Base-by-base conservation (phyloP, 2,888 invertebrate species). In the Eupeodes luniger region DNA sequence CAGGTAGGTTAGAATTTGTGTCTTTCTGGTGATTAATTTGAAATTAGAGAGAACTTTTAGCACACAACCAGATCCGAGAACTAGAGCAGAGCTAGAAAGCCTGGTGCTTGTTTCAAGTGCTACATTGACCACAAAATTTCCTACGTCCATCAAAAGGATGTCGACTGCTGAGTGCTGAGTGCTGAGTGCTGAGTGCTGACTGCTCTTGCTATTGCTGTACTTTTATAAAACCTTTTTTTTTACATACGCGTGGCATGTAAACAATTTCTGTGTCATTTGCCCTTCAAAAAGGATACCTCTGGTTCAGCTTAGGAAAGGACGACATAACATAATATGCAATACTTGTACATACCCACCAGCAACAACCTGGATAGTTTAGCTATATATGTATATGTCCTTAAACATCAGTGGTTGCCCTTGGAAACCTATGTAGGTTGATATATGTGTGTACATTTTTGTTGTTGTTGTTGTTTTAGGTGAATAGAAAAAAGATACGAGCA, bases 71-170 rank as follows among this genome's bases (percentile, higher is more conserved):
- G 40, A 40, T 0, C 40, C 14, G 27, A 51, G 14, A 51, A 51
- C 12, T 14, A 51, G 51, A 62, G 40, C 40, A 34, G n/a, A 59
- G 34, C 27, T 34, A 34, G 10, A 67, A 67, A 67, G 36, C 6
- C 44, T 9, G 5, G 11, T 44, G 27, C 27, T 47, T 66, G 57
- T 44, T 14, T 19, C 5, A 34, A 19, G 51, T 34, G n/a, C 40
- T 51, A 16, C 12, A n/a, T 7, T 40, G 44, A 70, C 79, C 78
- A 40, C 69, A 69, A 44, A 61, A 79, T 79, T 40, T 70, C 69
- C 69, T 70, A 27, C 19, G 49, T 27, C 14, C 12, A 2, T 19
- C 10, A 16, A 69, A 61, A 5, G 47, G 47, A 72, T 47, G 57
- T 14, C 44, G 44, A 19, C 70, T 70, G 44, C 70, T 70, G 44